These are phyloP conservation scores for Crepidodera aurea DNA, from an alignment of 2,888 invertebrate species.

Conservation along the genomic window DNA sequence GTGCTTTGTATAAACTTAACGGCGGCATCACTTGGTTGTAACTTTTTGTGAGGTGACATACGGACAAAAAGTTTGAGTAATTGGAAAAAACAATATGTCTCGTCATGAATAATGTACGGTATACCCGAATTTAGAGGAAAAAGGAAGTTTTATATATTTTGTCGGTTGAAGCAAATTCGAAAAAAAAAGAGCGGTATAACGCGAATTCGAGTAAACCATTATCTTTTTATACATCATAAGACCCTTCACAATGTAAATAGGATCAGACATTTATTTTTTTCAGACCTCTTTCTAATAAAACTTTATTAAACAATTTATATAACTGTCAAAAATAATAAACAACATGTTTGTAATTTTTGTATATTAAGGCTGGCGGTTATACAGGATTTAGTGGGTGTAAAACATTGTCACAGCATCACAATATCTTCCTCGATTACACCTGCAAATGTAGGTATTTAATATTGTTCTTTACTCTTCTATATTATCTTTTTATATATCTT, in stretches of 20 bases:
- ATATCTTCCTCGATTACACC: too few species aligned
- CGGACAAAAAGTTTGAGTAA: slow-evolving; percentile 26
- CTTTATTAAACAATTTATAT: neutral
- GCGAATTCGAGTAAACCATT: neutral
- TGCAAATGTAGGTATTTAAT: too few species aligned
- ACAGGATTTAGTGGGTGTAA: too few species aligned
- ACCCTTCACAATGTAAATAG: slow-evolving; percentile 1
- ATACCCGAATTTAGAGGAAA: slow-evolving; percentile 18
- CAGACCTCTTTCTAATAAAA: neutral
- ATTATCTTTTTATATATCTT: too few species aligned
- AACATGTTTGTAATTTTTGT: too few species aligned
- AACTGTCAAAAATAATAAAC: too few species aligned
- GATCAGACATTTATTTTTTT: slow-evolving; percentile 6
- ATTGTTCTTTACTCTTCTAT: too few species aligned
- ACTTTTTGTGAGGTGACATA: slow-evolving; percentile 26
- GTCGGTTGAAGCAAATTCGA: slow-evolving; percentile 15
- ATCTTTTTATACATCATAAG: neutral
- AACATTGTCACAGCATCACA: too few species aligned
- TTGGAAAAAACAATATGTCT: slow-evolving; percentile 28
- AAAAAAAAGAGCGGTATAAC: slow-evolving; percentile 9
- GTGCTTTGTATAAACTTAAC: slow-evolving; percentile 23
- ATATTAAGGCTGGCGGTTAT: too few species aligned
- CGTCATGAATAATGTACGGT: slow-evolving; percentile 25
- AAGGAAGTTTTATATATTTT: slow-evolving; percentile 23
- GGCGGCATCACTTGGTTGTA: slow-evolving; percentile 15